These are phyloP conservation scores for Macrostomum cliftonense DNA, from an alignment of 2,888 invertebrate species.

Conservation along the genomic window DNA sequence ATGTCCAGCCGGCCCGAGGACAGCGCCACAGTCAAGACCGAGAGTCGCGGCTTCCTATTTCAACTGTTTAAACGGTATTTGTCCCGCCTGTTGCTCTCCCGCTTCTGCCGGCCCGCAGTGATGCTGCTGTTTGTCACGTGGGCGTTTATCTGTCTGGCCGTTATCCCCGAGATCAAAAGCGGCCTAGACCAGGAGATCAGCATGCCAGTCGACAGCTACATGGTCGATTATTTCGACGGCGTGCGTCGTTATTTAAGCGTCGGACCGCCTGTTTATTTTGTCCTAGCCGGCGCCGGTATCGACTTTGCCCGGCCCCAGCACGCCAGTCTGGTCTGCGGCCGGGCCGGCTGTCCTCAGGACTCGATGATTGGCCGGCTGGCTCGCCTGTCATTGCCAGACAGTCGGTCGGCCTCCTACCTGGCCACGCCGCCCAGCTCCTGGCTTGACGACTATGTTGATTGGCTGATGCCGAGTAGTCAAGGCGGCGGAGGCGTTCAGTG, in stretches of 20 bases:
- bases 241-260: constrained; percentile 64
- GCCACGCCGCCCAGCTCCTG: constrained; percentile 73
- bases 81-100: too few relatives aligned
- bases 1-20: too few relatives aligned
- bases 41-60: too few relatives aligned
- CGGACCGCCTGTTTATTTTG: constrained; percentile 81
- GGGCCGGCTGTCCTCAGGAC: constrained; percentile 33
- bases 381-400: too few relatives aligned
- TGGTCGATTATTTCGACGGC: constrained; percentile 68
- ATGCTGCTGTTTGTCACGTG: constrained; percentile 63
- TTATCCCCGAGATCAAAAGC: constrained; percentile 68
- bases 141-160: constrained; percentile 67
- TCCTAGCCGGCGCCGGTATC: constrained; percentile 54
- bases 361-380: constrained; percentile 36
- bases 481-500: constrained; percentile 24
- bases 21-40: too few relatives aligned
- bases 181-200: constrained; percentile 87
- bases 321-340: constrained; percentile 50
- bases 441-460: constrained; percentile 90
- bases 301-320: constrained; percentile 49
- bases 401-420: constrained; percentile 46
- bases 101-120: too few relatives aligned
- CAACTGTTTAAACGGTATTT: too few relatives aligned
- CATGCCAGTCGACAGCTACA: constrained; percentile 78
- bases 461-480: constrained; percentile 40